phyloP scores from a whole-genome alignment of 2,113 vertebrate species.

The Epinephelus cyanopodus region DNA sequence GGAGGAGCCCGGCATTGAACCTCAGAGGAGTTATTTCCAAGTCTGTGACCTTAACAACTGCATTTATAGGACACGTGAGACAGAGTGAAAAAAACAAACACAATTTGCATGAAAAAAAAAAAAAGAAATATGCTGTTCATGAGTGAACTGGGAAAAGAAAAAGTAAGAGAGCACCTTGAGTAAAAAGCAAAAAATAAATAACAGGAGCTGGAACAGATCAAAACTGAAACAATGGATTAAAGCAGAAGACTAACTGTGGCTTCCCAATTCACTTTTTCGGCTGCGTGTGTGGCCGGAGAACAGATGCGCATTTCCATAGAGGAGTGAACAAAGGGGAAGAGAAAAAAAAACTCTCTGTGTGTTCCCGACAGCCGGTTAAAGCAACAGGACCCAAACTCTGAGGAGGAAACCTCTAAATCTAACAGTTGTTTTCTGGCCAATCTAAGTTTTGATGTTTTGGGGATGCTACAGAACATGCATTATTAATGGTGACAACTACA shows the following conservation, averaged over 20 bases:
- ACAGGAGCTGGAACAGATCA: slow-evolving; percentile 7
- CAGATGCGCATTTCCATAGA: slow-evolving; percentile 68
- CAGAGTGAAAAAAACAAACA: background rate
- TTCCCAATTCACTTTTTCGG: slow-evolving; percentile 32
- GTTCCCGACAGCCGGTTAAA: slow-evolving; percentile 65
- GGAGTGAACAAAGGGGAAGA: slow-evolving; percentile 60
- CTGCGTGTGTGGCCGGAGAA: slow-evolving; percentile 66
- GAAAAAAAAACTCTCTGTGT: slow-evolving; percentile 28
- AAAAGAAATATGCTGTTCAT: background rate
- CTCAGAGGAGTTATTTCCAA: slow-evolving; percentile 34
- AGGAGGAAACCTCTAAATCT: slow-evolving; percentile 48
- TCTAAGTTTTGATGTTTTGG: slow-evolving; percentile 27
- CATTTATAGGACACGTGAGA: slow-evolving; percentile 34
- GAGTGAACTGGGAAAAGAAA: background rate
- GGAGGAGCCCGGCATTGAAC: slow-evolving; percentile 37
- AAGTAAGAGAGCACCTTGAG: background rate
- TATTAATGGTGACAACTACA: slow-evolving; percentile 19
- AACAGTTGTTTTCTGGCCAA: slow-evolving; percentile 3
- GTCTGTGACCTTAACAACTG: slow-evolving; percentile 50
- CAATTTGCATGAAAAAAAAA: background rate
- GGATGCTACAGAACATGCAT: slow-evolving; percentile 19
- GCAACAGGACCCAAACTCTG: slow-evolving; percentile 55
- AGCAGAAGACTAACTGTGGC: slow-evolving; percentile 38
- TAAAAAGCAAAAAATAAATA: background rate
- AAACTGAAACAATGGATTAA: slow-evolving; percentile 42